A percentile compares a stretch with the other conserved stretches of the same genome.
Conservation (phyloP, 35 echinoderm and acorn worm genomes). For the Apostichopus californicus region DNA sequence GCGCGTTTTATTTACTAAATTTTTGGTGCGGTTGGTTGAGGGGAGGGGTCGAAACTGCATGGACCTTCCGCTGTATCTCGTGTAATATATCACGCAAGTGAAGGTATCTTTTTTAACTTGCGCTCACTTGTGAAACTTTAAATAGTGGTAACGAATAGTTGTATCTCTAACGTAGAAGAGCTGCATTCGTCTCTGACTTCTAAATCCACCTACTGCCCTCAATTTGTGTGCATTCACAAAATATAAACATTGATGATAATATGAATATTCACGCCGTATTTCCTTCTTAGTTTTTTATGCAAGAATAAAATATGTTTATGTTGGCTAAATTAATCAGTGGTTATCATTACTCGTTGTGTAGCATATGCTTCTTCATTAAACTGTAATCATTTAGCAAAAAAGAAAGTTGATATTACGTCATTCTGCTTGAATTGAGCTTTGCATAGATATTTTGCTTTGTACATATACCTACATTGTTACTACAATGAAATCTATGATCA, state of each 20-base stretch:
- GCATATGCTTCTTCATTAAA: not conserved
- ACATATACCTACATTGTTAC: not conserved
- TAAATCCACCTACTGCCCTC: not conserved
- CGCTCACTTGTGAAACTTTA: too few species aligned
- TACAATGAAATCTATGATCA: conserved; percentile 28
- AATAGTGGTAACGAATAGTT: too few species aligned
- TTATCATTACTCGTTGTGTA: not conserved
- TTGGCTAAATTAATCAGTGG: not conserved
- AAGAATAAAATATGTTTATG: not conserved
- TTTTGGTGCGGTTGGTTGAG: too few species aligned
- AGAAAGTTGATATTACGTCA: conserved; percentile 16
- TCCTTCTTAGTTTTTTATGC: not conserved
- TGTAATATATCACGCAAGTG: too few species aligned
- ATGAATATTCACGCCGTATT: not conserved
- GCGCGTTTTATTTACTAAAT: too few species aligned
- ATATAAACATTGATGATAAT: not conserved
- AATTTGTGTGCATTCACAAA: not conserved
- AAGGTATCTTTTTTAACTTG: too few species aligned
- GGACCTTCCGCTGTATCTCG: too few species aligned
- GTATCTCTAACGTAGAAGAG: too few species aligned
- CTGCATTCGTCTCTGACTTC: too few species aligned
- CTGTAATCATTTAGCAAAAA: not conserved
- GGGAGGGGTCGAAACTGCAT: too few species aligned
- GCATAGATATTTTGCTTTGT: not conserved
- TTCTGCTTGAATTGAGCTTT: not conserved